These are phyloP conservation scores for Chaetorhynchus papuensis DNA, from an alignment of 2,113 vertebrate genomes.

Conservation along the genomic window DNA sequence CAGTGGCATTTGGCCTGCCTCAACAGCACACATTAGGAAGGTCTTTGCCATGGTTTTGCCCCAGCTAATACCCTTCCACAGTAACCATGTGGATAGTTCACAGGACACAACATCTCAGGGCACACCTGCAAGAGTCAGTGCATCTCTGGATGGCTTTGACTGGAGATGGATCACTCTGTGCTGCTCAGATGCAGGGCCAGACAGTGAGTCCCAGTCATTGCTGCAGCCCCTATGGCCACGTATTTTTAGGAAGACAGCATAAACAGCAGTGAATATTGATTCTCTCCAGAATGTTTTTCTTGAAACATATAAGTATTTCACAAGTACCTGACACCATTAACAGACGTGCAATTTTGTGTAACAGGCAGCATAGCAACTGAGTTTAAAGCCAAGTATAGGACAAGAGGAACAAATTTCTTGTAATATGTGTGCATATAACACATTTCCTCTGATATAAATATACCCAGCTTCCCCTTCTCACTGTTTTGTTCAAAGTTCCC, in stretches of 20 bases:
- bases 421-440: neutral
- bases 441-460: neutral
- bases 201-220: neutral
- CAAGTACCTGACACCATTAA: neutral
- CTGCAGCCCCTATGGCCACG: rapidly evolving
- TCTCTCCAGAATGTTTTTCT: neutral
- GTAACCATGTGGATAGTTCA: neutral
- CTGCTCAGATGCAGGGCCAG: neutral
- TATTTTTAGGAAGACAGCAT: neutral
- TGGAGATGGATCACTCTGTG: neutral
- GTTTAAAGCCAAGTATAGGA: neutral
- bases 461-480: neutral
- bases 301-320: neutral
- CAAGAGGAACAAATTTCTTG: neutral
- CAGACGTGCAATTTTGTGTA: neutral
- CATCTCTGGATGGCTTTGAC: rapidly evolving
- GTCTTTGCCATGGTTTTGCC: neutral
- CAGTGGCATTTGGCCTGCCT: neutral
- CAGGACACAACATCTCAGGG: neutral
- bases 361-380: rapidly evolving
- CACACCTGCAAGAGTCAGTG: neutral
- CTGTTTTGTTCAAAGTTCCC: neutral
- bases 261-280: neutral
- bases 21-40: neutral
- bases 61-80: neutral